Evolutionary conservation across 2,888 invertebrate species (phyloP).

Genomic region (Corbicula japonica): DNA sequence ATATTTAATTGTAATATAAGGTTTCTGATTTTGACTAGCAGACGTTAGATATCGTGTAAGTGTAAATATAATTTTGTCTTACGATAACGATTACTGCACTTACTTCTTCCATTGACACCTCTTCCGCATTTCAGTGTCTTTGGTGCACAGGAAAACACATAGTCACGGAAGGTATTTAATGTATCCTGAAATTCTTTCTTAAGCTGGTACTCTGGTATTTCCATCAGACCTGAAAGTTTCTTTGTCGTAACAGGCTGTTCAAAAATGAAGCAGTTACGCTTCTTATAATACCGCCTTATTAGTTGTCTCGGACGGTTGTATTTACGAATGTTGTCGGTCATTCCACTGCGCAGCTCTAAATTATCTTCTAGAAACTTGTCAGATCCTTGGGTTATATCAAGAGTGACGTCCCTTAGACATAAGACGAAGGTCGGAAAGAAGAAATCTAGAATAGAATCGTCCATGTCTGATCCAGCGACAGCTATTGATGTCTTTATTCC

Average conservation of each 20-base stretch:
- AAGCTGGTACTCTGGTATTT: neutral
- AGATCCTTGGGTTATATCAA: neutral
- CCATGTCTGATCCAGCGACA: neutral
- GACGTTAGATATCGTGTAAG: neutral
- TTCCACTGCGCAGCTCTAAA: neutral
- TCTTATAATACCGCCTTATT: neutral
- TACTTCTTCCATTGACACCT: constrained; percentile 9
- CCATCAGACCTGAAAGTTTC: neutral
- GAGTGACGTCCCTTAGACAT: neutral
- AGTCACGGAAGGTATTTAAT: neutral
- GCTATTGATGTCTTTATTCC: neutral
- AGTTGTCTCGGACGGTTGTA: neutral
- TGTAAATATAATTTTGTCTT: neutral
- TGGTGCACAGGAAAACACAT: constrained; percentile 1
- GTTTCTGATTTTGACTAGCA: too few relatives aligned
- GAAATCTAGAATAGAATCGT: constrained; percentile 7
- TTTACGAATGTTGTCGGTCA: neutral
- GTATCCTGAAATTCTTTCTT: neutral
- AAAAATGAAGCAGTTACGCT: neutral
- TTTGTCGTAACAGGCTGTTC: neutral
- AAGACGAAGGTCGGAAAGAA: constrained; percentile 4
- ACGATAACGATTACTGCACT: neutral
- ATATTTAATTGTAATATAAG: too few relatives aligned
- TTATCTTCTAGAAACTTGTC: neutral
- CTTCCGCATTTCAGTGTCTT: constrained; percentile 3